phyloP scores from a whole-genome alignment of 2,113 vertebrate genomes.

The Myodes glareolus region DNA sequence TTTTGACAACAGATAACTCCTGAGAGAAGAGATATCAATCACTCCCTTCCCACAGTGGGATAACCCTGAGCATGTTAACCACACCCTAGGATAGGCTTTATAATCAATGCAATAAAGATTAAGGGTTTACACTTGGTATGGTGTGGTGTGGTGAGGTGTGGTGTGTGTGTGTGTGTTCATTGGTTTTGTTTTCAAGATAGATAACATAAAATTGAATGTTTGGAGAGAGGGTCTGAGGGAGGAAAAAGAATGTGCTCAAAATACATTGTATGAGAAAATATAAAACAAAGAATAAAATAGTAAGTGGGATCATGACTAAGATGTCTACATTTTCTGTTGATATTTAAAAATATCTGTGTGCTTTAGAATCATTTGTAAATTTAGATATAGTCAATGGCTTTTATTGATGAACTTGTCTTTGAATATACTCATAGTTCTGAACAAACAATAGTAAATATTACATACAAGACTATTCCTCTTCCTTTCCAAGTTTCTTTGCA shows the following conservation, averaged over 20 bases:
- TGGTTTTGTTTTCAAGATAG: background rate
- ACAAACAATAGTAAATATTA: background rate
- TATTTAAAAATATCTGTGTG: background rate
- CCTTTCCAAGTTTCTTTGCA: background rate
- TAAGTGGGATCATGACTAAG: background rate
- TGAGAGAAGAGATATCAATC: background rate
- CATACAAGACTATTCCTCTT: background rate
- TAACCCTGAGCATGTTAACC: background rate
- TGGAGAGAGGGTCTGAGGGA: background rate
- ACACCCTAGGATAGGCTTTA: background rate
- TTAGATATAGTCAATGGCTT: background rate
- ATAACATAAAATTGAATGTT: background rate
- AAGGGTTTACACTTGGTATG: background rate
- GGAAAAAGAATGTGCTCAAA: background rate
- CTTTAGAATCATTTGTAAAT: background rate
- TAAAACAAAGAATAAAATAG: background rate
- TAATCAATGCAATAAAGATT: background rate
- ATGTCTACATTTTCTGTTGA: background rate
- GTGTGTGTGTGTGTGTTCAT: background rate
- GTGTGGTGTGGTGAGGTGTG: background rate
- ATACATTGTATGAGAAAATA: background rate
- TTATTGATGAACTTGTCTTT: background rate
- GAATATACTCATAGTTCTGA: background rate
- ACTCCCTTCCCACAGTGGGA: background rate
- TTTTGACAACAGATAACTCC: background rate